Conservation (phyloP, 2,888 invertebrate species). For the Heliothis peltigera region DNA sequence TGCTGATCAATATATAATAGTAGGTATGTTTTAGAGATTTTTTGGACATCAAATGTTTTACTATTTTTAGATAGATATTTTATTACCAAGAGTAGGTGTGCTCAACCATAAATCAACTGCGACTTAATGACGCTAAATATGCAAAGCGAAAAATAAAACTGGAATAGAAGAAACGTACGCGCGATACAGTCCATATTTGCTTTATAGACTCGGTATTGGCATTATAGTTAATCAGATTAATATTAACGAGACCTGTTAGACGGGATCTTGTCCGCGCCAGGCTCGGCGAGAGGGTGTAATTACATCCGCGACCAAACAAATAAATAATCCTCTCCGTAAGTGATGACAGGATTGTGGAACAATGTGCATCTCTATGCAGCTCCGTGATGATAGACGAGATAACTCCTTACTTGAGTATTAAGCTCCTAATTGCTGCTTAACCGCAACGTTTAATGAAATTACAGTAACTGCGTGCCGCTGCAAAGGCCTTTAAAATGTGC, state of each 20-base stretch:
- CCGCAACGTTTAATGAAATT: constrained; percentile 51
- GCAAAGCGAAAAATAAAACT: constrained; percentile 43
- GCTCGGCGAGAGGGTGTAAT: constrained; percentile 79
- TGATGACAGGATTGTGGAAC: constrained; percentile 76
- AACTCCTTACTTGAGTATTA: constrained; percentile 36
- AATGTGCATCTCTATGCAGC: constrained; percentile 39
- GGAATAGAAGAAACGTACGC: constrained; percentile 36
- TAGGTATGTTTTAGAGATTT: constrained; percentile 52
- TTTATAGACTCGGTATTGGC: constrained; percentile 67
- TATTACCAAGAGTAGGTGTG: constrained; percentile 36
- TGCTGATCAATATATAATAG: constrained; percentile 60
- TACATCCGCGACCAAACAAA: constrained; percentile 81
- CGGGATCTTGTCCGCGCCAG: constrained; percentile 69
- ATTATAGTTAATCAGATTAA: constrained; percentile 84
- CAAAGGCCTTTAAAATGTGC: constrained; percentile 39
- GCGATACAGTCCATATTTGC: constrained; percentile 45
- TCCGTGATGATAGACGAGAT: constrained; percentile 53
- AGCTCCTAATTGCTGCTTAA: constrained; percentile 53
- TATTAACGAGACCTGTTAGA: constrained; percentile 79
- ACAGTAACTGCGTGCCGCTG: constrained; percentile 35
- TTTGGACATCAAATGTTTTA: constrained; percentile 58
- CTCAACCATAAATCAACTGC: constrained; percentile 33
- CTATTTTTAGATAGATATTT: constrained; percentile 57
- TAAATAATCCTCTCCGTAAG: constrained; percentile 78
- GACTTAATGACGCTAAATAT: constrained; percentile 34